Evolutionary conservation across 2,113 vertebrate species (phyloP).

Genomic region (Etia nguti): DNA sequence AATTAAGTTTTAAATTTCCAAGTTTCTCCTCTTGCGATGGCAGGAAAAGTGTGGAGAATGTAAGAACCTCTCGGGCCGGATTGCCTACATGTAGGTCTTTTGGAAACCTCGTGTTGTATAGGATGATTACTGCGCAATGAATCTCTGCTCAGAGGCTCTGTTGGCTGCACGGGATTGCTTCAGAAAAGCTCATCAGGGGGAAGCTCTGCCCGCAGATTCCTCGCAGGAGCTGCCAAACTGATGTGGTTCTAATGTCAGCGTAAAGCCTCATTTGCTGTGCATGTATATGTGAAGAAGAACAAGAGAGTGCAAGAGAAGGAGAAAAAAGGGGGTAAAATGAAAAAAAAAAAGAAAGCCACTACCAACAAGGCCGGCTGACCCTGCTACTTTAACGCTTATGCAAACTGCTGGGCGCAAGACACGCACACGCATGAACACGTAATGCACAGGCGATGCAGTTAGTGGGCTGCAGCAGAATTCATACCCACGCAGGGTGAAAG

Average conservation of each 20-base stretch:
- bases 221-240: conserved; percentile 7
- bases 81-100: conserved; percentile 22
- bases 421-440: neutral
- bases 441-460: neutral
- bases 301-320: neutral
- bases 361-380: conserved; percentile 11
- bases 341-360: neutral
- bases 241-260: neutral
- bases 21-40: neutral
- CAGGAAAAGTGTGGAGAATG: conserved; percentile 33
- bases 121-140: conserved; percentile 40
- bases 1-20: conserved; percentile 56
- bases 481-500: conserved; percentile 20
- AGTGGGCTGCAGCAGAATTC: conserved; percentile 30
- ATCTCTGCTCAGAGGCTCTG: conserved; percentile 33
- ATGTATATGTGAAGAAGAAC: neutral
- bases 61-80: conserved; percentile 22
- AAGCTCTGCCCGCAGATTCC: neutral
- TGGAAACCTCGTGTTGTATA: conserved; percentile 23
- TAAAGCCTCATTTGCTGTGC: conserved; percentile 21
- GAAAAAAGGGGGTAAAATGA: neutral
- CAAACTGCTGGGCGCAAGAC: neutral
- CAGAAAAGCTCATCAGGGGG: conserved; percentile 37
- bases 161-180: conserved; percentile 7
- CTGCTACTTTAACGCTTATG: neutral